Evolutionary conservation across 2,797 vertebrate genomes (phyloP).

Genomic region (Ceyx erithaca): DNA sequence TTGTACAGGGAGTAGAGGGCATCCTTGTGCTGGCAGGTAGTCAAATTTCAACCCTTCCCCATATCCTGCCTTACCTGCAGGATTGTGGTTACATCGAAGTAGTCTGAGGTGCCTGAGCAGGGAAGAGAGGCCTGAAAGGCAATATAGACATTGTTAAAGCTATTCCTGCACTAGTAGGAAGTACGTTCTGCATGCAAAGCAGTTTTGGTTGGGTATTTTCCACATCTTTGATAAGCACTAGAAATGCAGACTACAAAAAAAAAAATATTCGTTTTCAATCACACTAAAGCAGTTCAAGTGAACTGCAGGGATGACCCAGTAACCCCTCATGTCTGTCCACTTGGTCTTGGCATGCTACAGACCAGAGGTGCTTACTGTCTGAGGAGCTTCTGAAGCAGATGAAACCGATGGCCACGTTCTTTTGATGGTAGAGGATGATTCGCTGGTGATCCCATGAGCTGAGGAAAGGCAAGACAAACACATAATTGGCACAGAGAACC

Average conservation of each 20-base stretch:
- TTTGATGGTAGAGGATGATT: background rate
- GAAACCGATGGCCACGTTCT: background rate
- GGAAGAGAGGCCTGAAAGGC: constrained; percentile 31
- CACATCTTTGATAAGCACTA: background rate
- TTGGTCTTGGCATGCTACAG: background rate
- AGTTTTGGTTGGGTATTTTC: background rate
- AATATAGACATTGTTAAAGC: background rate
- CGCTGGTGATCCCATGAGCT: constrained; percentile 15
- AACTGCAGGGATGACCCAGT: background rate
- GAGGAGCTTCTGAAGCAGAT: background rate
- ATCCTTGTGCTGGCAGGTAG: background rate
- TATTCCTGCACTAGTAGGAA: background rate
- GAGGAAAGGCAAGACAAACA: constrained; percentile 33
- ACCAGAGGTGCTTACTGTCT: constrained; percentile 20
- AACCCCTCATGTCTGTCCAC: background rate
- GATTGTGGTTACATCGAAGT: background rate
- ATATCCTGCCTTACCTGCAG: background rate
- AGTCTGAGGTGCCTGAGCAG: background rate
- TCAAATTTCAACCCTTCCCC: background rate
- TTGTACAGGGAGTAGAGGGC: accelerated
- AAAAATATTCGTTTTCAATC: background rate
- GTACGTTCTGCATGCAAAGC: constrained; percentile 1
- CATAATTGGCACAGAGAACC: background rate
- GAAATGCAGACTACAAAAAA: background rate
- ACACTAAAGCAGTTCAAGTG: background rate